Percentiles rank a stretch among this genome's conserved stretches.
phyloP scores from a whole-genome alignment of 64 coral and sea anemone genomes.

The Porites australiensis region DNA sequence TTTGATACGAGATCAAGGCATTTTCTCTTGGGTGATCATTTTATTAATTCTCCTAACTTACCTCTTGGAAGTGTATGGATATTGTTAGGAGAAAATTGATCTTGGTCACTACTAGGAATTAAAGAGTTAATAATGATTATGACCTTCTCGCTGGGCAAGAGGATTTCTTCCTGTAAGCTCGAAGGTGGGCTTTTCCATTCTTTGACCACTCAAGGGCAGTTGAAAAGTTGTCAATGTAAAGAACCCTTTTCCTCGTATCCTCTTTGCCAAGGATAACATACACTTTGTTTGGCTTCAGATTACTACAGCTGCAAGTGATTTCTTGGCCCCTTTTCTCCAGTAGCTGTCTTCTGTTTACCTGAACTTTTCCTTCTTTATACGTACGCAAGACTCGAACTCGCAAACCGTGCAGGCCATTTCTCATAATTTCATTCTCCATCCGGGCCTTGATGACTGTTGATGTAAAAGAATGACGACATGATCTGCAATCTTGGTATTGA shows the following conservation, averaged over 20 bases:
- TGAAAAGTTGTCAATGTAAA: constrained; percentile 80
- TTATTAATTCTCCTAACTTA: too few species aligned
- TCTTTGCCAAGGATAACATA: constrained; percentile 96
- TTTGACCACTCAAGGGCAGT: constrained; percentile 89
- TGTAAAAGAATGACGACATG: not conserved
- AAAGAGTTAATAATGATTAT: not conserved
- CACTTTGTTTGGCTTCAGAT: constrained; percentile 44
- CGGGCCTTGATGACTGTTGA: constrained; percentile 89
- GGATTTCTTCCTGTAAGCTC: constrained; percentile 76
- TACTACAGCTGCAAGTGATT: constrained; percentile 89
- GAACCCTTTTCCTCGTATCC: constrained; percentile 51
- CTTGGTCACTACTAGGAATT: too few species aligned
- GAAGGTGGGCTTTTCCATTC: constrained; percentile 75
- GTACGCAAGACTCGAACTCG: constrained; percentile 79
- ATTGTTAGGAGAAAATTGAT: too few species aligned
- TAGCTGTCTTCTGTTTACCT: constrained; percentile 70
- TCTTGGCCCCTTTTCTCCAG: constrained; percentile 75
- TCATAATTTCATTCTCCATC: constrained; percentile 70
- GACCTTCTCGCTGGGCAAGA: constrained; percentile 51
- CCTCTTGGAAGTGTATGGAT: too few species aligned
- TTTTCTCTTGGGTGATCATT: too few species aligned
- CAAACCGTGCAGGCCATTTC: constrained; percentile 64
- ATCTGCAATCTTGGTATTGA: too few species aligned
- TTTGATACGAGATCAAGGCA: too few species aligned
- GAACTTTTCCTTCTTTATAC: constrained; percentile 76